Percentiles rank a stretch among this genome's conserved stretches.
These are phyloP conservation scores for Smittia sp. DNA, from an alignment of 2,888 invertebrate species.

Conservation along the genomic window DNA sequence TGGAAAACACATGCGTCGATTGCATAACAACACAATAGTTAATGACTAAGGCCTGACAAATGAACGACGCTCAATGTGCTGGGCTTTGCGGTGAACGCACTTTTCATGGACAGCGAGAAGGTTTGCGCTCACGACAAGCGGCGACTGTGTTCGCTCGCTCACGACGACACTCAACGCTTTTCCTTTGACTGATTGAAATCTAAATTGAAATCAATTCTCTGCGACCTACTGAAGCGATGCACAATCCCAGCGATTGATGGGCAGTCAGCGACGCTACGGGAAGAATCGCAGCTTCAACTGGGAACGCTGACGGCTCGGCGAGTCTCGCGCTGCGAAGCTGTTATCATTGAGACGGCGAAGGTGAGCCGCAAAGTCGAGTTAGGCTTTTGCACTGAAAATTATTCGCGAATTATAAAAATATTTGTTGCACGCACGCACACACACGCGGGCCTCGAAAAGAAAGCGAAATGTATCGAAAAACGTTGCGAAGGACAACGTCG, in stretches of 20 bases:
- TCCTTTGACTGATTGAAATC: conserved; percentile 25
- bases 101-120: conserved; percentile 35
- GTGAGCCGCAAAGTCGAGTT: conserved; percentile 37
- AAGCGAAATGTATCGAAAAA: conserved; percentile 38
- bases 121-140: not conserved
- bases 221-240: no score
- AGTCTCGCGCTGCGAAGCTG: not conserved
- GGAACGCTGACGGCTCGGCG: not conserved
- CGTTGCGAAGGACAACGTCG: conserved; percentile 26
- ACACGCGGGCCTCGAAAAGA: not conserved
- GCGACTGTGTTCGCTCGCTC: not conserved
- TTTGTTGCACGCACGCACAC: conserved; percentile 6
- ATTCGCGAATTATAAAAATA: not conserved
- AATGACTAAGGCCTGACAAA: conserved; percentile 29
- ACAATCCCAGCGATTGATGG: not conserved
- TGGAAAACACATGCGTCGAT: conserved; percentile 38
- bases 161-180: not conserved
- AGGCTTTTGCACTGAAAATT: conserved; percentile 40
- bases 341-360: conserved; percentile 38
- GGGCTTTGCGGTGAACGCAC: conserved; percentile 40
- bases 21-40: conserved; percentile 41
- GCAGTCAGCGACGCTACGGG: not conserved
- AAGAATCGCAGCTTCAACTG: no score
- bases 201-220: conserved; percentile 31
- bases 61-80: not conserved